These are phyloP conservation scores for Diorhabda carinulata DNA, from an alignment of 1,140 invertebrate species.

Conservation along the genomic window DNA sequence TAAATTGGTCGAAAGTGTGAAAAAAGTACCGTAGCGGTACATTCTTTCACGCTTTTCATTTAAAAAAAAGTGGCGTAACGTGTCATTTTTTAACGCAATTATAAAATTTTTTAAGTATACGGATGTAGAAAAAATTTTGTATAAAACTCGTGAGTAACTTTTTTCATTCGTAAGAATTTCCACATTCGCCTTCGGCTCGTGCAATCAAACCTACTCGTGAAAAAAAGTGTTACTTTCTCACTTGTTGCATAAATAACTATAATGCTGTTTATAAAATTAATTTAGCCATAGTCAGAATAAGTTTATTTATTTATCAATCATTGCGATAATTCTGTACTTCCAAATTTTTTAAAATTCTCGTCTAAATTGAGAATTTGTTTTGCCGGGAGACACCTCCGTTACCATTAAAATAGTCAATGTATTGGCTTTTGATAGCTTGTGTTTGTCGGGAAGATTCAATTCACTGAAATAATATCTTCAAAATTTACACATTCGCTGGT, in stretches of 20 bases:
- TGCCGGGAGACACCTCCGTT: conserved; percentile 3
- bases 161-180: not conserved
- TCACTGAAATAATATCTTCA: not conserved
- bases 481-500: conserved; percentile 3
- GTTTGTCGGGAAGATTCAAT: conserved; percentile 2
- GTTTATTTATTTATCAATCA: not conserved
- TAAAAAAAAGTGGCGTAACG: too few relatives aligned
- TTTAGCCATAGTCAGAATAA: not conserved
- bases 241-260: not conserved
- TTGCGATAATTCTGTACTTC: not conserved
- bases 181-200: not conserved
- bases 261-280: not conserved
- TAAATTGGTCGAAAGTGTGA: too few relatives aligned
- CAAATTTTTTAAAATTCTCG: too few relatives aligned
- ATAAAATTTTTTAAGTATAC: too few relatives aligned
- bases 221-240: not conserved
- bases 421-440: not conserved
- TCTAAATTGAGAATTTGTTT: not conserved
- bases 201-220: not conserved
- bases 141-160: too few relatives aligned
- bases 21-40: too few relatives aligned
- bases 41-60: not conserved
- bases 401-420: not conserved
- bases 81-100: too few relatives aligned
- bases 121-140: too few relatives aligned